Base-by-base conservation (phyloP, 2,888 invertebrate genomes). In the Xiphydria camelus region DNA sequence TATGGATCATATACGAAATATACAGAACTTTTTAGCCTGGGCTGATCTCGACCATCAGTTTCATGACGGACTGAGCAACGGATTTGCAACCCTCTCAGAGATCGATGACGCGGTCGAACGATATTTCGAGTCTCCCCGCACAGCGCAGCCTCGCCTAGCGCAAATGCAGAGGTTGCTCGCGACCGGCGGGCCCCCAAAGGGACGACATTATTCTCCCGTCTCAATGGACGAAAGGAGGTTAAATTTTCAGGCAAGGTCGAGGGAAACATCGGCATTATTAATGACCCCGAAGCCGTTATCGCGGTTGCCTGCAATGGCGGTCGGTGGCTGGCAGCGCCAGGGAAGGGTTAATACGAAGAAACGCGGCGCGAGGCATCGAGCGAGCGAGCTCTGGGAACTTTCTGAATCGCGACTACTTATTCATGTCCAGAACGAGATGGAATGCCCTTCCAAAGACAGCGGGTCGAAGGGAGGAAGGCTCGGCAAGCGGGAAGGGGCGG, bases 391-490 rank as follows among this genome's bases (percentile, higher is more conserved):
- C n/a, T n/a, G n/a, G 51, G 56, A 66, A 62, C 49, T 64, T 64
- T 53, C 49, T 55, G 53, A 56, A 59, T 61, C 53, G 54, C 51
- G 51, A 48, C 59, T 51, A 54, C 59, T 62, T 64, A 61, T 59
- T 62, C 62, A 55, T 51, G 53, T 59, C 50, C 41, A 48, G 50
- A 22, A 35, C 15, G 23, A 23, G 21, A 26, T n/a, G 15, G 39
- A 39, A 33, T 15, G 41, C 31, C 41, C 12, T 12, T 29, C 12
- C 29, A 12, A 29, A 34, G 33, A 34, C 20, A 41, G 14, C n/a
- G 50, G 46, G 17, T 36, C 39, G 41, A 38, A 46, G 46, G 41
- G 42, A 42, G 49, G 48, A 51, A 50, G 51, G 51, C 46, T 36
- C 43, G 38, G 23, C 37, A 42, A 49, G n/a, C n/a, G n/a, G n/a